Conservation (phyloP, 2,888 invertebrate genomes). For the Therioaphis trifolii region DNA sequence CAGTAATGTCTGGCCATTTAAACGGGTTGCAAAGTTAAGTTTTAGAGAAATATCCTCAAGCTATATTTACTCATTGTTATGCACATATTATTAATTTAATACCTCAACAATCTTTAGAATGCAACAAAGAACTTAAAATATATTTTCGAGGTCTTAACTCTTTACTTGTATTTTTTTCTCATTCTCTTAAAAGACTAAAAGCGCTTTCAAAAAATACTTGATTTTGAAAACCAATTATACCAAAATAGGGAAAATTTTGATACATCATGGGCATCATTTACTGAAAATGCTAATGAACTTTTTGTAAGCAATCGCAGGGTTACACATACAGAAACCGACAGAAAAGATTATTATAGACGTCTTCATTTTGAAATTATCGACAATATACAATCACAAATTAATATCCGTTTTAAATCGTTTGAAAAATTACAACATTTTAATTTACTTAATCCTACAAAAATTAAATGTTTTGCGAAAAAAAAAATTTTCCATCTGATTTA, state of each 20-base stretch:
- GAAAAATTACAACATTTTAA: not conserved
- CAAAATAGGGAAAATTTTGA: too few species aligned
- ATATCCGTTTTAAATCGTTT: not conserved
- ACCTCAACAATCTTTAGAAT: constrained; percentile 66
- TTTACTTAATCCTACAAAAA: not conserved
- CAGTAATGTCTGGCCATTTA: constrained; percentile 64
- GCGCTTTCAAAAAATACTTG: not conserved
- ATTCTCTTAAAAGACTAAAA: constrained; percentile 66
- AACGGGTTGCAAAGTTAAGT: constrained; percentile 67
- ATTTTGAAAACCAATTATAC: not conserved
- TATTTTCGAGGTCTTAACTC: constrained; percentile 67
- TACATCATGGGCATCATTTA: too few species aligned
- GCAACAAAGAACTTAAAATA: constrained; percentile 63
- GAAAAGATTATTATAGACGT: not conserved
- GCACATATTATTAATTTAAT: constrained; percentile 66
- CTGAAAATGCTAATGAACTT: too few species aligned
- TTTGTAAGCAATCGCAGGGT: too few species aligned
- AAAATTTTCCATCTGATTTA: not conserved
- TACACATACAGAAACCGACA: too few species aligned
- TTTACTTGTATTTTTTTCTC: constrained; percentile 66
- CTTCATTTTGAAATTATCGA: not conserved
- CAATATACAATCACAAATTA: not conserved
- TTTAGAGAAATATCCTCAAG: constrained; percentile 65
- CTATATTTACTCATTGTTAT: too few species aligned
- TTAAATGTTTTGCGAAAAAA: not conserved